Base-by-base conservation (phyloP, 2,888 invertebrate species). In the Ochropleura leucogaster region DNA sequence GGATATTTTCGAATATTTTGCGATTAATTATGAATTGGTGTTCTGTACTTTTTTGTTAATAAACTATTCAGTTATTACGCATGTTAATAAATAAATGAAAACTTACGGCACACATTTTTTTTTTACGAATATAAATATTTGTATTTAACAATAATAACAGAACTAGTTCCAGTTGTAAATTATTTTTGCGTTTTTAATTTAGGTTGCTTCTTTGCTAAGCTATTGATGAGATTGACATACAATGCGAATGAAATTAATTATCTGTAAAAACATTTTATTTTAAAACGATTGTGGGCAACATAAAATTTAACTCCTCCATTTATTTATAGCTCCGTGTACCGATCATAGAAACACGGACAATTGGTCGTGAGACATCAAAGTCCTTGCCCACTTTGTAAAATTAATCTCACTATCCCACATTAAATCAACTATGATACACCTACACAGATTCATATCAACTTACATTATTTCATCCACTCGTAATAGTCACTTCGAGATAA, bases 351-450 rank as follows among this genome's bases (percentile, higher is more conserved):
- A 81, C 83, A 77, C 77, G 73, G 76, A 86, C 91, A 88, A 93
- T 94, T 93, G 93, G 93, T 94, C 94, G 90, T 89, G 87, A 90
- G 91, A 91, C 90, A 92, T 93, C 90, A 92, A 91, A 93, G 90
- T 92, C 92, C 90, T 92, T 91, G 90, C 86, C 85, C 88, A 91
- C 90, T 90, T 91, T 91, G 92, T 92, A 92, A 92, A 91, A 93
- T 92, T 93, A 93, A 93, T 93, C 92, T 92, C 87, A 82, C 70
- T 85, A 89, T 88, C 89, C 87, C 87, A 86, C 88, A 91, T 93
- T 91, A 92, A 89, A 91, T 90, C 90, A 89, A 88, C 84, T 79
- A 83, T 85, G 89, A 91, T 90, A 90, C 93, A 89, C 93, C 93
- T 89, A 92, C 93, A 91, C 93, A 91, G 87, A 87, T 85, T 80